A percentile compares a stretch with the other conserved stretches of the same genome.
phyloP scores from a whole-genome alignment of 2,113 vertebrate genomes.

The Trichechus manatus region DNA sequence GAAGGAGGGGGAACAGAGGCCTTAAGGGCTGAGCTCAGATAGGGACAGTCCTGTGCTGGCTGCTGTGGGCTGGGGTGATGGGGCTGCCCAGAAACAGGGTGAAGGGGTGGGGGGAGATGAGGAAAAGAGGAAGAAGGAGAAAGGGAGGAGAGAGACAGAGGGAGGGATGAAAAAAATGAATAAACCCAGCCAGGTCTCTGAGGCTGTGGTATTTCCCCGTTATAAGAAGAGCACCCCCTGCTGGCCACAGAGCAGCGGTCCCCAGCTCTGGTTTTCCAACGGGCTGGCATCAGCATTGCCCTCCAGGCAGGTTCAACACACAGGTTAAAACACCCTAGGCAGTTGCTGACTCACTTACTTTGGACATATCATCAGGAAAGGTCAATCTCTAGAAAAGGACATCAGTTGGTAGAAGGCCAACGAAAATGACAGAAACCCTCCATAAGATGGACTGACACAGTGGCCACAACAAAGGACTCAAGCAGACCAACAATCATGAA shows the following conservation, averaged over 20 bases:
- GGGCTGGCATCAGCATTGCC: not conserved
- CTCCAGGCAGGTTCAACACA: not conserved
- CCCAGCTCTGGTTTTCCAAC: not conserved
- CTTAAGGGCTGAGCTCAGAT: not conserved
- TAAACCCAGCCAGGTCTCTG: not conserved
- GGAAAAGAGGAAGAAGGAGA: not conserved
- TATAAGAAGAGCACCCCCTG: not conserved
- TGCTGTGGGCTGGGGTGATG: not conserved
- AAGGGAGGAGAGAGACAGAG: not conserved
- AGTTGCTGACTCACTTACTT: too few species aligned
- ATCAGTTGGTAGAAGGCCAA: too few species aligned
- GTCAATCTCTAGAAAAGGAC: too few species aligned
- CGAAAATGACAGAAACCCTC: too few species aligned
- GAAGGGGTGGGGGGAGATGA: not conserved
- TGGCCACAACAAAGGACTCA: too few species aligned
- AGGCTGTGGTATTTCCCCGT: rapidly evolving
- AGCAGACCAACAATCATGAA: too few species aligned
- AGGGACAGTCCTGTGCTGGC: not conserved
- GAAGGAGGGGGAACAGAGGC: too few species aligned
- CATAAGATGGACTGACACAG: too few species aligned
- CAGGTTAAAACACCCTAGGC: not conserved
- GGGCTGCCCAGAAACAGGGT: not conserved
- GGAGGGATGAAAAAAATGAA: not conserved
- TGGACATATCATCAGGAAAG: too few species aligned
- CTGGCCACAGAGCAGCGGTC: not conserved